Base-by-base conservation (phyloP, 37 sponge, comb jelly and placozoan genomes). In the Halichondria panicea region DNA sequence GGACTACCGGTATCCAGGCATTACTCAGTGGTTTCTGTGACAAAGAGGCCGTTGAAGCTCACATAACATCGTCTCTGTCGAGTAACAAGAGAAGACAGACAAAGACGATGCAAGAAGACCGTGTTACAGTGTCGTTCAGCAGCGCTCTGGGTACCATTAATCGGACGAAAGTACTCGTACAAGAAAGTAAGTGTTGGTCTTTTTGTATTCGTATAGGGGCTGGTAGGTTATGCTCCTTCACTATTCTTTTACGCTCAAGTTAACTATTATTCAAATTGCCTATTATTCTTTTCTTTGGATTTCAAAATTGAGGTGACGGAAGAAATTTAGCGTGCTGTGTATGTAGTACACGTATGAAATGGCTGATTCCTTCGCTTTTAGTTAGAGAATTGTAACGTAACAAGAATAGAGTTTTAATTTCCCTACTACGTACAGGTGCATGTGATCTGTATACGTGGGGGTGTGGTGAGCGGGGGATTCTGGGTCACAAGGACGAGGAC, bases 381-480 rank as follows among this genome's bases (percentile, higher is more conserved):
- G 7, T 19, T 32, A 19, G 42, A n/a, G 13, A 36, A 7, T 22
- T 65, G 7, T 6, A 4, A 6, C 8, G 27, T 19, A 31, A 55
- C 25, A 71, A 5, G 56, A n/a, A n/a, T n/a, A n/a, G n/a, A n/a
- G n/a, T n/a, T n/a, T n/a, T 15, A 48, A 48, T 48, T 15, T 15
- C 15, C 52, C 52, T 15, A 18, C 52, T 15, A 48, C 52, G 15
- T 48, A 11, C 66, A 85, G 82, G 76, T 80, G 81, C 77, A 38
- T 92, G 92, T 88, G 96, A 92, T 66, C 63, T 95, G 35, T 95
- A 95, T 84, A 88, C 92, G 3, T 95, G 96, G 92, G 96, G 96
- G 3, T 33, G 41, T 6, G 96, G 92, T 11, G 45, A 40, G 9
- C 71, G 84, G 27, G 92, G 96, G 31, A 76, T 88, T 63, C 78